phyloP scores from a whole-genome alignment of 1,140 invertebrate species.

The Schlechtendalia chinensis region DNA sequence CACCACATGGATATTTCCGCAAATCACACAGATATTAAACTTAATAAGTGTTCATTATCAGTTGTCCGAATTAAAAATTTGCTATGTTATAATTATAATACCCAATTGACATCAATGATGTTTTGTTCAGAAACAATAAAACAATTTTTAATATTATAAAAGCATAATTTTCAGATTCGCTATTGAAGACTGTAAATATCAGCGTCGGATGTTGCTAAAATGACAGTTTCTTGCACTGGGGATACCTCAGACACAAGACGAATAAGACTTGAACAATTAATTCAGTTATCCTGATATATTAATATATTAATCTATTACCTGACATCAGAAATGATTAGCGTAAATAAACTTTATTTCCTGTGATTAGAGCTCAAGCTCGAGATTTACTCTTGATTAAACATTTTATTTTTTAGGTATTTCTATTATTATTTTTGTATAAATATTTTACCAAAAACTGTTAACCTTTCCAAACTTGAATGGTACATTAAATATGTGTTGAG shows the following conservation, averaged over 20 bases:
- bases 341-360: slow-evolving; percentile 2
- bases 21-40: too few species aligned
- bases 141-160: background rate
- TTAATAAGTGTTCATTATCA: too few species aligned
- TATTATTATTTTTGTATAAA: slow-evolving; percentile 28
- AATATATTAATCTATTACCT: background rate
- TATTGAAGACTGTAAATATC: slow-evolving; percentile 51
- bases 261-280: slow-evolving; percentile 34
- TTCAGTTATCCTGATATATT: slow-evolving; percentile 3
- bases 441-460: background rate
- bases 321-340: background rate
- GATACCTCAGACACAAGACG: slow-evolving; percentile 48
- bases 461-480: background rate
- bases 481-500: background rate
- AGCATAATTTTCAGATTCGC: slow-evolving; percentile 38
- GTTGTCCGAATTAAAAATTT: background rate
- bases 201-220: slow-evolving; percentile 43
- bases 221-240: slow-evolving; percentile 49
- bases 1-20: too few species aligned
- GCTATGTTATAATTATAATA: background rate
- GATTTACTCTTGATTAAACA: background rate
- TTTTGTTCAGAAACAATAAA: background rate
- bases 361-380: background rate
- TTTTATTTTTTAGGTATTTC: background rate
- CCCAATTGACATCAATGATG: background rate